A percentile compares a stretch with the other conserved stretches of the same genome.
Evolutionary conservation across 2,113 vertebrate species (phyloP).

Genomic region (Lipotes vexillifer): DNA sequence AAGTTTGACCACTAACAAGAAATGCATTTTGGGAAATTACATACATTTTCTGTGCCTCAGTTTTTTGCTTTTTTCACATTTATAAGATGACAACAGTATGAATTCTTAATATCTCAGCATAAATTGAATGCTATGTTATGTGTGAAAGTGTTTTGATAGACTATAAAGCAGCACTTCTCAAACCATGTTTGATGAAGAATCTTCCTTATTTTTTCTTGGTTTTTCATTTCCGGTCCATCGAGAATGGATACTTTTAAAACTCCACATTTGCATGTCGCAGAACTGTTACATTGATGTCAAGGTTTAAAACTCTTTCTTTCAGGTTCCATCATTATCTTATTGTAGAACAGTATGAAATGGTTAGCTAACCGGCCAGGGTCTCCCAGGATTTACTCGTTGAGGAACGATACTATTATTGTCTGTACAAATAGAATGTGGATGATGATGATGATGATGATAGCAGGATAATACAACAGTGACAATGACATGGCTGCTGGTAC

Average conservation of each 20-base stretch:
- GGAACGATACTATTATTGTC: accelerated
- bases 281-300: background rate
- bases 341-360: background rate
- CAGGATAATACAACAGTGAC: accelerated
- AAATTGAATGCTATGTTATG: background rate
- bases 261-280: background rate
- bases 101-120: background rate
- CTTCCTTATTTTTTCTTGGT: background rate
- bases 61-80: background rate
- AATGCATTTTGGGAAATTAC: background rate
- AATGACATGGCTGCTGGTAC: accelerated
- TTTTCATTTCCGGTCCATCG: background rate
- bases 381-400: background rate
- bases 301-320: background rate
- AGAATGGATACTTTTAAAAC: background rate
- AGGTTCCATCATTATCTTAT: background rate
- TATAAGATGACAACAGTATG: background rate
- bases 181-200: background rate
- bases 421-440: background rate
- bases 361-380: background rate
- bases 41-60: background rate
- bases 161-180: background rate
- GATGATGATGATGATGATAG: accelerated
- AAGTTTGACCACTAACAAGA: background rate
- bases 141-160: background rate